Percentiles rank a stretch among this genome's conserved stretches.
Conservation (phyloP, 2,888 invertebrate species). For the Thecocarcelia acutangulata region DNA sequence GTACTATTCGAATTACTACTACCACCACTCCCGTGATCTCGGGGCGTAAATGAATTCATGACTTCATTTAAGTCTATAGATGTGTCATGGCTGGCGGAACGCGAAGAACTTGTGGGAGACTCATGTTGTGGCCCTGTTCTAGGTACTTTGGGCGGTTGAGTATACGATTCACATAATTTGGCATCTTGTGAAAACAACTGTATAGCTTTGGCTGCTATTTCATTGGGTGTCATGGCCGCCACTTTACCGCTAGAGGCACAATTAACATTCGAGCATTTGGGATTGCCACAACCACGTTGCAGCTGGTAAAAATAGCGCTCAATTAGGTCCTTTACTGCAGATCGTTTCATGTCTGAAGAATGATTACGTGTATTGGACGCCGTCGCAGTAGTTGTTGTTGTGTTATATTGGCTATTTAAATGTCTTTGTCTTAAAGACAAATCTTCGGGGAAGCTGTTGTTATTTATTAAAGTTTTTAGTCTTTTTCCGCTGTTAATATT, state of each 20-base stretch:
- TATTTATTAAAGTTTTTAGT: not conserved
- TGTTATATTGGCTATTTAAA: conserved; percentile 18
- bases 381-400: conserved; percentile 20
- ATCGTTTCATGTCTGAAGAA: conserved; percentile 85
- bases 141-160: conserved; percentile 78
- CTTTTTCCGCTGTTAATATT: not conserved
- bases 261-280: conserved; percentile 91
- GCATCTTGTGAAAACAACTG: conserved; percentile 93
- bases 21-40: conserved; percentile 73
- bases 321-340: conserved; percentile 91
- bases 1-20: conserved; percentile 75
- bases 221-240: conserved; percentile 89
- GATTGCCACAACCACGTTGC: conserved; percentile 94
- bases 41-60: conserved; percentile 74
- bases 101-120: conserved; percentile 72
- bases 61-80: conserved; percentile 71
- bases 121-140: conserved; percentile 71
- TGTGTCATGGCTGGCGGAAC: conserved; percentile 52
- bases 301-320: conserved; percentile 96
- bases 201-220: conserved; percentile 94
- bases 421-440: conserved; percentile 62
- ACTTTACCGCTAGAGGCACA: conserved; percentile 96
- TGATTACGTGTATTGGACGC: conserved; percentile 31
- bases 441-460: conserved; percentile 39
- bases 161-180: conserved; percentile 86